Evolutionary conservation across 2,113 vertebrate species (phyloP), one percentile per base, ranked within the genome.

Genomic region (Trichomycterus rosablanca): DNA sequence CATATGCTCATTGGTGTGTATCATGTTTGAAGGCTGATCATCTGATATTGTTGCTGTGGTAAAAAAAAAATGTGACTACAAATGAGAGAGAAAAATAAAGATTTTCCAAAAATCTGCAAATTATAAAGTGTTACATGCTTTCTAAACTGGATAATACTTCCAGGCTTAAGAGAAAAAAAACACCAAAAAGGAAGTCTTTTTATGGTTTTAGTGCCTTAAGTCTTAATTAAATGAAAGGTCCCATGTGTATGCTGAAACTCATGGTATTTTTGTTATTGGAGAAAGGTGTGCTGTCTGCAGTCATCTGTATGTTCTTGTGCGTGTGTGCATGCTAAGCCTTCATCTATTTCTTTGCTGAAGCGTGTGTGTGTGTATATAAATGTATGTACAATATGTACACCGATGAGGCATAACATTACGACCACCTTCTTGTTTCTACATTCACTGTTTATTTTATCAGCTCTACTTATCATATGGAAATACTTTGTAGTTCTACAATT

Each of bases 1-100:
- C 34, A 54, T 70, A 76, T 81, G 84, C 76, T 90, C 85, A 80
- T 72, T 74, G 52, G 84, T 84, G 82, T 87, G 87, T 87, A 80
- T 85, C 83, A 61, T 70, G 78, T 79, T 74, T 70, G 84, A 76
- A 88, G 90, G 77, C 65, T 19, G 79, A 87, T 81, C 83, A 68
- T 49, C 55, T 79, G 67, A 83, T 72, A 71, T 79, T 83, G 57
- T 67, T 49, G 32, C 40, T 60, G 40, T 40, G 55, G 51, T 72
- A 46, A 54, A 51, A 57, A 57, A 16, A 50, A 60, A 49, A 50
- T n/a, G 43, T 20, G 24, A 30, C 16, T 24, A 42, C 30, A 10
- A 44, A 9, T 14, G 7, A 35, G 28, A 59, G 44, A 39, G n/a
- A 46, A 10, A 48, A 11, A 57, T 18, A 20, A 5, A 59, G 57